phyloP scores from a whole-genome alignment of 1,140 invertebrate genomes.

The Drosophila setifemur region DNA sequence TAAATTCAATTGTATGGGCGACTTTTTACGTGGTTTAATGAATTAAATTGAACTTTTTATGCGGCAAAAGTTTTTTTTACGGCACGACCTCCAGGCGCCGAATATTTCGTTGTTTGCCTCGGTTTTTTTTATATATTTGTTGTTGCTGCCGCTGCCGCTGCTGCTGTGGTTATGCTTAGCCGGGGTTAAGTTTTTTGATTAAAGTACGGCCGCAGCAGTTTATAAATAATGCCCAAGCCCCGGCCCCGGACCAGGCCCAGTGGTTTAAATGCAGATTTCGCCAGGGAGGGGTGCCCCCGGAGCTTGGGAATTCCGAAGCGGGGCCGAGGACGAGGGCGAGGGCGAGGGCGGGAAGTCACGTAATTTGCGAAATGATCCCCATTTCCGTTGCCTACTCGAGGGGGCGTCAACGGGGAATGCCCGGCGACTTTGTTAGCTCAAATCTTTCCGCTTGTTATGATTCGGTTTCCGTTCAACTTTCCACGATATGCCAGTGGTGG shows the following conservation, averaged over 20 bases:
- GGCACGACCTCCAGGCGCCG: constrained; percentile 64
- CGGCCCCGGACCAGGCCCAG: constrained; percentile 54
- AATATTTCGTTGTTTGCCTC: too few relatives aligned
- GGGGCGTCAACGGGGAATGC: constrained; percentile 18
- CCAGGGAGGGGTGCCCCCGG: constrained; percentile 2
- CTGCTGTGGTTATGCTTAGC: constrained; percentile 30
- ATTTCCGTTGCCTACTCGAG: constrained; percentile 65
- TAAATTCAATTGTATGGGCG: constrained; percentile 72
- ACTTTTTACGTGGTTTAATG: constrained; percentile 73
- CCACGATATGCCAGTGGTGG: constrained; percentile 1
- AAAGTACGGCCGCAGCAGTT: constrained; percentile 58
- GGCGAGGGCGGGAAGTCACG: constrained; percentile 54
- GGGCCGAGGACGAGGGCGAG: too few relatives aligned
- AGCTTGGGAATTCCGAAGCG: neutral
- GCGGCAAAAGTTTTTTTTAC: constrained; percentile 68
- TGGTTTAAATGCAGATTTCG: constrained; percentile 64
- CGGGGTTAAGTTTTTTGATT: constrained; percentile 59
- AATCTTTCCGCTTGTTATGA: constrained; percentile 79
- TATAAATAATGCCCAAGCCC: constrained; percentile 69
- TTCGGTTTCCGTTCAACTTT: constrained; percentile 66
- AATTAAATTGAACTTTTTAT: constrained; percentile 81
- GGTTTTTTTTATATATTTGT: too few relatives aligned
- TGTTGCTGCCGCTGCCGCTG: constrained; percentile 9
- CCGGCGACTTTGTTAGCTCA: constrained; percentile 68
- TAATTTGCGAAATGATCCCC: constrained; percentile 72